These are phyloP conservation scores for Drosophila bocki DNA, from an alignment of 1,140 invertebrate genomes.

Conservation along the genomic window DNA sequence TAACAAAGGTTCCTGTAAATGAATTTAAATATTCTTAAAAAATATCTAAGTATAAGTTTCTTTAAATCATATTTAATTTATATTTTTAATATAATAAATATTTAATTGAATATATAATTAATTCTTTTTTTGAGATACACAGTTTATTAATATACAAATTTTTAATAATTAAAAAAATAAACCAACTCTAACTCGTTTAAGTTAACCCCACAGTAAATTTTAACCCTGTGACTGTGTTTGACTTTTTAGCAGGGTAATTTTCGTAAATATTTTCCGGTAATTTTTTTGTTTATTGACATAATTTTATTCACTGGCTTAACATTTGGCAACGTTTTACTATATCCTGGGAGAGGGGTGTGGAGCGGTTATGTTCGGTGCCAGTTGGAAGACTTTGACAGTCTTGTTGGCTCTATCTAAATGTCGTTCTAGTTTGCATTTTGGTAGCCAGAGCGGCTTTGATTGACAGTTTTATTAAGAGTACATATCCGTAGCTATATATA, in stretches of 20 bases:
- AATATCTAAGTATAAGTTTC: no score
- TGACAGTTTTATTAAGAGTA: slow-evolving; percentile 75
- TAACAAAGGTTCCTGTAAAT: no score
- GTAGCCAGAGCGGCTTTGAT: slow-evolving; percentile 49
- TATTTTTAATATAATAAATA: no score
- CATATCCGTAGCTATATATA: slow-evolving; percentile 7
- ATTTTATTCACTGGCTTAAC: slow-evolving; percentile 23
- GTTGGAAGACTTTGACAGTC: slow-evolving; percentile 55
- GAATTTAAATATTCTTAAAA: no score
- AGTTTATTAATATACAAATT: neutral
- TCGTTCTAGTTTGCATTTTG: slow-evolving; percentile 43
- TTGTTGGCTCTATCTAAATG: slow-evolving; percentile 52
- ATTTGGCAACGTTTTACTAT: slow-evolving; percentile 16
- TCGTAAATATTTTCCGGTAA: slow-evolving; percentile 21
- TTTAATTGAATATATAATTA: no score
- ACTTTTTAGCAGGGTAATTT: slow-evolving; percentile 8
- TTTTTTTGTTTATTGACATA: slow-evolving; percentile 47
- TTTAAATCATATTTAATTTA: no score
- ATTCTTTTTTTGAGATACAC: no score
- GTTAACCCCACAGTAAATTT: neutral
- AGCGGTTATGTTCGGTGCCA: slow-evolving; percentile 18
- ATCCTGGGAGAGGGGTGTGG: neutral
- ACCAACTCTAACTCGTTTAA: neutral
- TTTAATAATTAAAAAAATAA: neutral
- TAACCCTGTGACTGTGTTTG: slow-evolving; percentile 4